Evolutionary conservation across 2,113 vertebrate species (phyloP).

Genomic region (Probosciger aterrimus): DNA sequence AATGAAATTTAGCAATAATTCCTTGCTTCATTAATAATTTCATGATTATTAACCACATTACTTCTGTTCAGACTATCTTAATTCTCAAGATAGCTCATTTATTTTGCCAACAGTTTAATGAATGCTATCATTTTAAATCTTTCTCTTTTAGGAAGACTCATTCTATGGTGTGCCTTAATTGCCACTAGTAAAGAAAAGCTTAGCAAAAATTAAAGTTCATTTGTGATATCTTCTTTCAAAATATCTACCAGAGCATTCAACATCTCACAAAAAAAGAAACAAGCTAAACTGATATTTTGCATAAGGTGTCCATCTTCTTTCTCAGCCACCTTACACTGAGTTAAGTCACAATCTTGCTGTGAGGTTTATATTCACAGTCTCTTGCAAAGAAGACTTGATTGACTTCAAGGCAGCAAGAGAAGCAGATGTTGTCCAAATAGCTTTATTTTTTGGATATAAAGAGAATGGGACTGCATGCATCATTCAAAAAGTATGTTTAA

Average conservation of each 20-base stretch:
- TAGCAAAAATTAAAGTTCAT: background rate
- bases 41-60: rapidly evolving
- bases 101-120: background rate
- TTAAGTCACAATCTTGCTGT: background rate
- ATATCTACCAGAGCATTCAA: background rate
- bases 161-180: background rate
- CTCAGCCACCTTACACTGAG: background rate
- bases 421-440: background rate
- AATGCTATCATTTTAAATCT: background rate
- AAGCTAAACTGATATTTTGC: background rate
- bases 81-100: background rate
- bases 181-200: background rate
- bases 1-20: background rate
- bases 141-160: background rate
- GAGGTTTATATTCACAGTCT: background rate
- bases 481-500: background rate
- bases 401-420: background rate
- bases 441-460: background rate
- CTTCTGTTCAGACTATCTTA: background rate
- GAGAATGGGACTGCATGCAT: background rate
- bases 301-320: background rate
- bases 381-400: background rate
- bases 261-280: background rate
- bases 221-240: background rate
- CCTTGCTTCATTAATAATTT: background rate